Percentiles rank a stretch among this genome's conserved stretches.
Evolutionary conservation across 2,113 vertebrate species (phyloP).

Genomic region (Sciurus niger): DNA sequence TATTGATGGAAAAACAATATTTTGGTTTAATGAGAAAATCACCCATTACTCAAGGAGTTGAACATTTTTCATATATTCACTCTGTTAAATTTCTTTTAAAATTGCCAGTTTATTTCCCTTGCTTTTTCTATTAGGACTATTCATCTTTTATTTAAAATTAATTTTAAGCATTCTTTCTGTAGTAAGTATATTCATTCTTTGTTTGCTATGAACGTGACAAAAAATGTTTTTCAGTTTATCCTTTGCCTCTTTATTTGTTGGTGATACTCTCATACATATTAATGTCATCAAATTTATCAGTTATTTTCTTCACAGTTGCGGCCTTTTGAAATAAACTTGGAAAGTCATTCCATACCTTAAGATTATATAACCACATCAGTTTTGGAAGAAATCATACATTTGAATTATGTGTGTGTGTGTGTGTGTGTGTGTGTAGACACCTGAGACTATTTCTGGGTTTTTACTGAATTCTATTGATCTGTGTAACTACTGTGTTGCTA

Average conservation of each 20-base stretch:
- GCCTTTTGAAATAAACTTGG: slow-evolving; percentile 45
- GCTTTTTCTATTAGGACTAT: slow-evolving; percentile 74
- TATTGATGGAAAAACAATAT: slow-evolving; percentile 69
- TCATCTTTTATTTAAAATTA: slow-evolving; percentile 77
- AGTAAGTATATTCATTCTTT: slow-evolving; percentile 43
- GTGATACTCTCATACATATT: slow-evolving; percentile 50
- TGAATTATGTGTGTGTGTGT: background rate
- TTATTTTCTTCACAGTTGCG: slow-evolving; percentile 63
- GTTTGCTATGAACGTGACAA: slow-evolving; percentile 54
- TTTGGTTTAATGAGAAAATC: slow-evolving; percentile 78
- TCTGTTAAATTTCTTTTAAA: slow-evolving; percentile 72
- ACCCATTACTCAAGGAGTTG: slow-evolving; percentile 52
- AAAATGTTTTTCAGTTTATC: slow-evolving; percentile 66
- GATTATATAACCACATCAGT: slow-evolving; percentile 37
- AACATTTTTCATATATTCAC: slow-evolving; percentile 70
- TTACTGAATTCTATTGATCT: background rate
- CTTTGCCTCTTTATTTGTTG: slow-evolving; percentile 64
- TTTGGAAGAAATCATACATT: slow-evolving; percentile 5
- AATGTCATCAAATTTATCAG: slow-evolving; percentile 63
- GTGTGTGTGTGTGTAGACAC: background rate
- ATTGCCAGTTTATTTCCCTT: slow-evolving; percentile 62
- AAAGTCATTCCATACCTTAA: slow-evolving; percentile 33
- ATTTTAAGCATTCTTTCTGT: slow-evolving; percentile 73
- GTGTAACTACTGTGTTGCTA: background rate
- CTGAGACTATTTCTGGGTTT: slow-evolving; percentile 32